phyloP scores from a whole-genome alignment of 2,888 invertebrate genomes.

The Penaeus monodon region DNA sequence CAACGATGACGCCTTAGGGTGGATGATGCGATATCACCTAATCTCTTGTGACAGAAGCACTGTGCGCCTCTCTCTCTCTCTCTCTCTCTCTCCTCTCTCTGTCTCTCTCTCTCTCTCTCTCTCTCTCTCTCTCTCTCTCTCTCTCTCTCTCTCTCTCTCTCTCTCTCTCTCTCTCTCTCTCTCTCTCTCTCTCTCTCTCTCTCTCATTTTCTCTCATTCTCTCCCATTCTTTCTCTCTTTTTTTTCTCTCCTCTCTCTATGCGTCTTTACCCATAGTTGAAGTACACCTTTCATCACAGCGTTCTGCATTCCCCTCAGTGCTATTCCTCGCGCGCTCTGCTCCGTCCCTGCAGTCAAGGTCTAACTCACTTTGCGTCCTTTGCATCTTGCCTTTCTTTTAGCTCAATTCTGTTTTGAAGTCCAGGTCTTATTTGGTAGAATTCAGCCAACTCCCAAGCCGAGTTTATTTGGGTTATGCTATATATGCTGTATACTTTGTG shows the following conservation, averaged over 20 bases:
- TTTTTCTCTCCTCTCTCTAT: background rate
- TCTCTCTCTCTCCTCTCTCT: background rate
- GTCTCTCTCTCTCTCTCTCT: background rate
- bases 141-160: background rate
- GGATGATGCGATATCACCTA: background rate
- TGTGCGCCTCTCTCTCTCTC: background rate
- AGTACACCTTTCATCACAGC: background rate
- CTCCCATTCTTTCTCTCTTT: background rate
- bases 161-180: background rate
- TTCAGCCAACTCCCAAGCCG: no score
- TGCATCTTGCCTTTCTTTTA: no score
- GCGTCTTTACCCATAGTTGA: background rate
- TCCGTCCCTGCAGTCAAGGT: no score
- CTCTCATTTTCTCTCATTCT: background rate
- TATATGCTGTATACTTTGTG: no score
- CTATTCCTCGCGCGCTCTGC: no score
- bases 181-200: background rate
- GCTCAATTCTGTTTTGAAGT: no score
- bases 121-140: background rate
- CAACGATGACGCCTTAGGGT: background rate
- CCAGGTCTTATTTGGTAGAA: no score
- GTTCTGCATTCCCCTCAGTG: background rate
- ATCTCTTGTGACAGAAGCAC: background rate
- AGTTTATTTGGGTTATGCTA: no score
- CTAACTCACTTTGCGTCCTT: no score